Percentiles rank a stretch among this genome's conserved stretches.
Evolutionary conservation across 2,113 vertebrate genomes (phyloP).

Genomic region (Chauna torquata): DNA sequence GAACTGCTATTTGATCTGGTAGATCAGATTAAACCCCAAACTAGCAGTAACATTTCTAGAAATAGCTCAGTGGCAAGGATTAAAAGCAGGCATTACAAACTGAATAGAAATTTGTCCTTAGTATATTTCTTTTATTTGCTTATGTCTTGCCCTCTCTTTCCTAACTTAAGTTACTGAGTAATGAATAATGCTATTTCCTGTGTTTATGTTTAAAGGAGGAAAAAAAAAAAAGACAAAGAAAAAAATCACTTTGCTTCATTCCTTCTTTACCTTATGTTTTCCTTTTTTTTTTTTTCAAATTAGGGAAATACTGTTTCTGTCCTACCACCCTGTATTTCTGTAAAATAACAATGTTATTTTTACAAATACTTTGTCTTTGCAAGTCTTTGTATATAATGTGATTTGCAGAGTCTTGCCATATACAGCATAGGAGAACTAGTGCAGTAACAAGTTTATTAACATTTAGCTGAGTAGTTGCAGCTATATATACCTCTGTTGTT

Average conservation of each 20-base stretch:
- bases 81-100: slow-evolving; percentile 24
- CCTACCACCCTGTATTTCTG: background rate
- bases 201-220: background rate
- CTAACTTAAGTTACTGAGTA: background rate
- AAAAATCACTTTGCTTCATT: rapidly evolving
- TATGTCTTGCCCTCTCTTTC: background rate
- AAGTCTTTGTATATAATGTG: background rate
- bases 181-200: background rate
- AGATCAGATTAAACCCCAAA: slow-evolving; percentile 60
- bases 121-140: background rate
- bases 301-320: background rate
- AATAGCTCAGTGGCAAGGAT: slow-evolving; percentile 43
- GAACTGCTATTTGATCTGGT: slow-evolving; percentile 64
- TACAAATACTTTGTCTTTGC: background rate
- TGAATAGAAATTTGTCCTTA: background rate
- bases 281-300: background rate
- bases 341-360: background rate
- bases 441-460: background rate
- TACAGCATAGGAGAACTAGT: background rate
- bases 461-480: background rate
- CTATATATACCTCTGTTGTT: background rate
- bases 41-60: slow-evolving; percentile 61
- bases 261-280: background rate
- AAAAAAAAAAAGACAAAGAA: too few species aligned
- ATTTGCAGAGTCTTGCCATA: background rate